phyloP scores from a whole-genome alignment of 2,888 invertebrate species.

The Lapara coniferarum region DNA sequence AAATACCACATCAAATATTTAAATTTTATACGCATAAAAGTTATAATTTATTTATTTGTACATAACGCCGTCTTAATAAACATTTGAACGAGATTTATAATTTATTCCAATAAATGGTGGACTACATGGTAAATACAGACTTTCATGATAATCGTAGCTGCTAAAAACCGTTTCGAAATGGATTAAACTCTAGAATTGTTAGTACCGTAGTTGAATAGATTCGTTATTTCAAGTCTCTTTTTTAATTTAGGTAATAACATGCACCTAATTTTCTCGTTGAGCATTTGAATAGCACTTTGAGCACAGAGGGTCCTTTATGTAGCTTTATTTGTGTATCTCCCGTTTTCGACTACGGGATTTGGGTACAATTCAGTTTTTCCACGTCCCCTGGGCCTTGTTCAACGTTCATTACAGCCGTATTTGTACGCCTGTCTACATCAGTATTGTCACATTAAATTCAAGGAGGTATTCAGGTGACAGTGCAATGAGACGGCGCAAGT shows the following conservation, averaged over 20 bases:
- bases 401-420: conserved; percentile 45
- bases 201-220: not conserved
- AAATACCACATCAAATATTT: not conserved
- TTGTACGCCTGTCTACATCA: conserved; percentile 39
- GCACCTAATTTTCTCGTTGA: conserved; percentile 15
- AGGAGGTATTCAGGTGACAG: conserved; percentile 35
- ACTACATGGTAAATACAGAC: no score
- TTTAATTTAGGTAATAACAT: not conserved
- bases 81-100: no score
- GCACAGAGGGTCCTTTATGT: conserved; percentile 19
- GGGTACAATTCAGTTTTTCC: conserved; percentile 42
- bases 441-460: conserved; percentile 39
- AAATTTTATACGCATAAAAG: no score
- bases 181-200: not conserved
- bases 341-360: conserved; percentile 30
- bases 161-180: no score
- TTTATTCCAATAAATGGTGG: no score
- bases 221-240: not conserved
- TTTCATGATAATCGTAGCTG: no score
- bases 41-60: no score
- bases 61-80: no score
- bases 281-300: conserved; percentile 8
- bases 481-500: conserved; percentile 30
- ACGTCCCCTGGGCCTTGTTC: conserved; percentile 41
- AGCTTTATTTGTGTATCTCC: conserved; percentile 34